Percentiles rank a stretch among this genome's conserved stretches.
These are phyloP conservation scores for Athetis lepigone DNA, from an alignment of 2,888 invertebrate genomes.

Conservation along the genomic window DNA sequence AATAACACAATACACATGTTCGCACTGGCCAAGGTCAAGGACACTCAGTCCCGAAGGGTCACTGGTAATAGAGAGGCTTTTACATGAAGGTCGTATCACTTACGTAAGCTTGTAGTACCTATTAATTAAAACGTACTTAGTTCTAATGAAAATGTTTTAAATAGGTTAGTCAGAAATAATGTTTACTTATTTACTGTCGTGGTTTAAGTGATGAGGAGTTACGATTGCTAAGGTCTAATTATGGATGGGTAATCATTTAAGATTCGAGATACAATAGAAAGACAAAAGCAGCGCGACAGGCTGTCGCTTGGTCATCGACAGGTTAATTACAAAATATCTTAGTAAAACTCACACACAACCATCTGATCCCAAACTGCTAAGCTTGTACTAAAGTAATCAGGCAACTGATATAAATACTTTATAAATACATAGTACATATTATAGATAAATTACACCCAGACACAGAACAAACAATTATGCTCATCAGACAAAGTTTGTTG, in stretches of 20 bases:
- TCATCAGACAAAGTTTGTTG: no score
- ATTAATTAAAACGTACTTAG: slow-evolving; percentile 12
- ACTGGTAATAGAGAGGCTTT: slow-evolving; percentile 68
- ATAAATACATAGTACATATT: no score
- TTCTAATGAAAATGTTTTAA: slow-evolving; percentile 1
- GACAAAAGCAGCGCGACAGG: no score
- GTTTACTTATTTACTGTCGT: background rate
- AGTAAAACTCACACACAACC: no score
- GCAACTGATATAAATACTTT: no score
- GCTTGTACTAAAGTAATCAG: no score
- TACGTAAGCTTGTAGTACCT: slow-evolving; percentile 16
- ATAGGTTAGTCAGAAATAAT: background rate
- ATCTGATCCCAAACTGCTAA: no score
- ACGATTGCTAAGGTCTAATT: background rate
- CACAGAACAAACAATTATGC: no score
- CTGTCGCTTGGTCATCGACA: no score
- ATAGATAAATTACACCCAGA: no score
- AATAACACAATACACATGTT: slow-evolving; percentile 29
- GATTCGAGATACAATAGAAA: no score
- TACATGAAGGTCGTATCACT: slow-evolving; percentile 64
- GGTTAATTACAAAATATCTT: no score
- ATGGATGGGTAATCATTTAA: background rate
- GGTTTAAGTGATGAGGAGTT: background rate
- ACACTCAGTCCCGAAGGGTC: slow-evolving; percentile 53
- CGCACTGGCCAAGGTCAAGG: slow-evolving; percentile 54